phyloP scores from a whole-genome alignment of 1,140 invertebrate genomes.

The Rhagoletis pomonella region DNA sequence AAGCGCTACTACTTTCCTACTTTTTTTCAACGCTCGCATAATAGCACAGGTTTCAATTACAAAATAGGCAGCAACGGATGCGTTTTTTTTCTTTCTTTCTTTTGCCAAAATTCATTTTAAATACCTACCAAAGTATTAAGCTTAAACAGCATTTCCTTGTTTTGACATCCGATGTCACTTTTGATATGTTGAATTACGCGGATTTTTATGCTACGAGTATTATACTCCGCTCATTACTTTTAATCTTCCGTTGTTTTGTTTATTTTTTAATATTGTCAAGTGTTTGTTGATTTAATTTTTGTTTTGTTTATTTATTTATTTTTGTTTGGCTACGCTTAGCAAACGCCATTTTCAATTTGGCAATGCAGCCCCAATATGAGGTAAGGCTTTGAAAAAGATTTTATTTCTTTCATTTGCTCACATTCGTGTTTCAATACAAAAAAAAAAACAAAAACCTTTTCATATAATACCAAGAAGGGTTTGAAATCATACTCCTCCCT shows the following conservation, averaged over 20 bases:
- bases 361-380: background rate
- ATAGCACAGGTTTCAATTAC: constrained; percentile 45
- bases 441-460: constrained; percentile 4
- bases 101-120: background rate
- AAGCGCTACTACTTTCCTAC: no score
- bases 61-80: constrained; percentile 46
- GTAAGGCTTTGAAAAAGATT: background rate
- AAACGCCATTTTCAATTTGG: constrained; percentile 39
- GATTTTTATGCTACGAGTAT: background rate
- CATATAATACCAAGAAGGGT: background rate
- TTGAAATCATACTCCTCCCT: constrained; percentile 46
- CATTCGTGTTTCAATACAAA: background rate
- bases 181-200: constrained; percentile 32
- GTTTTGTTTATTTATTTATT: background rate
- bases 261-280: constrained; percentile 36
- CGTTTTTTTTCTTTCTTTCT: background rate
- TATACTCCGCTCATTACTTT: background rate
- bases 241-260: background rate
- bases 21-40: background rate
- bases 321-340: background rate
- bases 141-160: constrained; percentile 31
- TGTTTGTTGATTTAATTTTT: constrained; percentile 6
- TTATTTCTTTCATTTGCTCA: background rate
- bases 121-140: constrained; percentile 29
- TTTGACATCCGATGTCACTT: constrained; percentile 47